A percentile compares a stretch with the other conserved stretches of the same genome.
Evolutionary conservation across 2,888 invertebrate species (phyloP).

Genomic region (Chrysina gloriosa): DNA sequence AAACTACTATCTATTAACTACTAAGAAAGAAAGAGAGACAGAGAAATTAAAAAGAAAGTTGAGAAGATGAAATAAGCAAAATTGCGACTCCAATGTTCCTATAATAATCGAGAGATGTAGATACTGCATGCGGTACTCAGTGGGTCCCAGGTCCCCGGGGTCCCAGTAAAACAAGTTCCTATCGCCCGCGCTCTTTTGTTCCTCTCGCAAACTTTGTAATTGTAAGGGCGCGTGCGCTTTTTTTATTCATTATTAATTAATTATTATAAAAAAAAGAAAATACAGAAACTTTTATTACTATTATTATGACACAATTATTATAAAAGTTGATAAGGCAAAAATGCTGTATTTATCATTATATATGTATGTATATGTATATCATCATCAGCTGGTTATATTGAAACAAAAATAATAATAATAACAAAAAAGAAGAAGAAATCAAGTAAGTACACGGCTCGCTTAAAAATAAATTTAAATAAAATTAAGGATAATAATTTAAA

Average conservation of each 20-base stretch:
- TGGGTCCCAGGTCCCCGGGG: constrained; percentile 65
- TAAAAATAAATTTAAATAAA: constrained; percentile 49
- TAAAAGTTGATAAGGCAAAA: constrained; percentile 65
- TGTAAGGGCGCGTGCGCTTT: constrained; percentile 62
- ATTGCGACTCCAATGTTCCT: constrained; percentile 66
- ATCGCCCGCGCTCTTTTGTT: constrained; percentile 62
- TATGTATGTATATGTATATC: constrained; percentile 67
- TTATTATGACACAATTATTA: constrained; percentile 64
- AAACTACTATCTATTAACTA: too few species aligned
- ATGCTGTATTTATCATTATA: constrained; percentile 66
- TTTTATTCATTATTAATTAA: constrained; percentile 66
- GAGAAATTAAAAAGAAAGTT: too few species aligned
- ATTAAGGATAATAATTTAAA: constrained; percentile 21
- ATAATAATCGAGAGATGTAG: constrained; percentile 61
- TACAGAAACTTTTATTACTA: constrained; percentile 61
- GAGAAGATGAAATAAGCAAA: constrained; percentile 41
- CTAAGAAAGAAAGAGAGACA: too few species aligned
- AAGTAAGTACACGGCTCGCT: constrained; percentile 58
- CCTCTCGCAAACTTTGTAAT: constrained; percentile 52
- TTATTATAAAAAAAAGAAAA: constrained; percentile 59
- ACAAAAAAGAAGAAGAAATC: constrained; percentile 14
- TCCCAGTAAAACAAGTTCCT: constrained; percentile 68
- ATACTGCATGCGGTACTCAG: constrained; percentile 64
- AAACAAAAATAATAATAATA: constrained; percentile 34
- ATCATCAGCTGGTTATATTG: constrained; percentile 62